Conservation (phyloP, 2,113 vertebrate species). For the Pyrgilauda ruficollis region DNA sequence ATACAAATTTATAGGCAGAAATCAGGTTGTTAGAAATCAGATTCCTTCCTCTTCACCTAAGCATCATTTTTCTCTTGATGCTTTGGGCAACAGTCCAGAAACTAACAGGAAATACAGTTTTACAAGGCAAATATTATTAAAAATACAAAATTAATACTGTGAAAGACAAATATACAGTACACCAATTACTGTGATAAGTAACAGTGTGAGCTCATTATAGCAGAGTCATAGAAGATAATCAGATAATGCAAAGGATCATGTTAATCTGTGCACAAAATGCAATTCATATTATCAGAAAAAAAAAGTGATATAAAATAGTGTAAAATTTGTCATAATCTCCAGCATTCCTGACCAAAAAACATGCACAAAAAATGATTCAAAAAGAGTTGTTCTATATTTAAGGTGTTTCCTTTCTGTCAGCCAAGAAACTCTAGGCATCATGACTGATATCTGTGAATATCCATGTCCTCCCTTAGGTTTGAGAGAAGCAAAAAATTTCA, state of each 20-base stretch:
- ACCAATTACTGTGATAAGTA: not conserved
- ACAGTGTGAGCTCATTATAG: not conserved
- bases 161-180: not conserved
- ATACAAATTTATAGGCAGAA: not conserved
- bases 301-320: not conserved
- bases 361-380: not conserved
- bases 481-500: not conserved
- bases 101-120: not conserved
- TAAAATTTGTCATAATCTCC: not conserved
- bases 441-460: not conserved
- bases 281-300: not conserved
- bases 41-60: not conserved
- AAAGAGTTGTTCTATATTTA: not conserved
- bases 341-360: not conserved
- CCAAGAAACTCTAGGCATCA: not conserved
- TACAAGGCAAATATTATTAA: not conserved
- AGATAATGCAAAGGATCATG: not conserved
- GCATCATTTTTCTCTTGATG: not conserved
- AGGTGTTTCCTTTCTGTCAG: not conserved
- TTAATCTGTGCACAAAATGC: not conserved
- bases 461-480: not conserved
- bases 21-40: not conserved
- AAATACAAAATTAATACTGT: not conserved
- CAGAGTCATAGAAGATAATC: not conserved
- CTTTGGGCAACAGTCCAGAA: not conserved